Percentiles rank a stretch among this genome's conserved stretches.
Conservation (phyloP, 2,888 invertebrate species). For the Junonia oenone region DNA sequence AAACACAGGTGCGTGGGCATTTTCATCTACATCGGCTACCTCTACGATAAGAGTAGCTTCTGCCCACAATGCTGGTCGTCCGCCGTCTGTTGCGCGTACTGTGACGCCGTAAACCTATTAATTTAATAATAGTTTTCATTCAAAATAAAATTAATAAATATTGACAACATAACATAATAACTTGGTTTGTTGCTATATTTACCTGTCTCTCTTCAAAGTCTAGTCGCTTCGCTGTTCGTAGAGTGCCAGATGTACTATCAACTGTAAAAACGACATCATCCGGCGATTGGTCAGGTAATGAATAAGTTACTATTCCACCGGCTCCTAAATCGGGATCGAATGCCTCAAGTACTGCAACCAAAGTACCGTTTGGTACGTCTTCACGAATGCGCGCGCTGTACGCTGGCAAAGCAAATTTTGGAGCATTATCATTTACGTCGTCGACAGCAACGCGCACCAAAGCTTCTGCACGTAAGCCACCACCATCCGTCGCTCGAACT, state of each 20-base stretch:
- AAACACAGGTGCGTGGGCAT: constrained; percentile 90
- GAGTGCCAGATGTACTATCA: constrained; percentile 91
- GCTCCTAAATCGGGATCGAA: constrained; percentile 92
- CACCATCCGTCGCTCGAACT: constrained; percentile 89
- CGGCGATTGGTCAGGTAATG: constrained; percentile 83
- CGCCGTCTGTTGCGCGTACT: constrained; percentile 91
- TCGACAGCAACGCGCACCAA: constrained; percentile 89
- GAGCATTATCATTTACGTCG: constrained; percentile 95
- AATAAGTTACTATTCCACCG: constrained; percentile 90
- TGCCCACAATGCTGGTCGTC: constrained; percentile 88
- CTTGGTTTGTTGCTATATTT: too few relatives aligned
- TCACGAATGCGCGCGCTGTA: constrained; percentile 92
- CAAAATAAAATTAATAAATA: background rate
- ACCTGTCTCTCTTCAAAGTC: constrained; percentile 93
- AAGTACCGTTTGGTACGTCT: constrained; percentile 92
- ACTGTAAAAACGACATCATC: constrained; percentile 88
- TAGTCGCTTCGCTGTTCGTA: constrained; percentile 86
- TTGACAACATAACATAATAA: background rate
- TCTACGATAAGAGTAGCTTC: constrained; percentile 91
- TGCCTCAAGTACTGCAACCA: constrained; percentile 89
- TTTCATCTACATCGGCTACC: constrained; percentile 96
- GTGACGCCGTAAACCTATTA: constrained; percentile 88
- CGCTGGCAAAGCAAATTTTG: constrained; percentile 86
- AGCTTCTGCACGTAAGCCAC: constrained; percentile 89
- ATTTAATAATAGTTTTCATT: background rate